Evolutionary conservation across 2,797 vertebrate species (phyloP), one percentile per base, ranked within the genome.

Genomic region (Fringilla coelebs): DNA sequence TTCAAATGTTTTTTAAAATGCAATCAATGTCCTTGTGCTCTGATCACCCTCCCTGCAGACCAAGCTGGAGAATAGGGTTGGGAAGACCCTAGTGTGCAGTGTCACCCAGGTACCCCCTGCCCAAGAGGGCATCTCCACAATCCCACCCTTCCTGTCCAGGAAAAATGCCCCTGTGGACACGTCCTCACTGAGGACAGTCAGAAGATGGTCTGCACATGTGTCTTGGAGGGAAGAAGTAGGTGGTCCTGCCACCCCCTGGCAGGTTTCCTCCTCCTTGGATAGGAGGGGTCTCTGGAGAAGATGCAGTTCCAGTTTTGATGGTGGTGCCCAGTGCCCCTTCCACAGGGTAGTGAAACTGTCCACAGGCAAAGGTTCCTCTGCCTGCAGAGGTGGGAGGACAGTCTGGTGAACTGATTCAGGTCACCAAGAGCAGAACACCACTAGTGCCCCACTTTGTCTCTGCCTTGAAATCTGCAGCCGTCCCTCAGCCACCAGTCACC

Each of bases 401-500:
- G 11, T 40, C 31, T 77, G 13, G 9, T 5, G 5, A 61, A 73
- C 7, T 5, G 36, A 34, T 71, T 70, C 0, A 3, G 10, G 25
- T 51, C 52, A 31, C 34, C 5, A 1, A 25, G 41, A 63, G 31
- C 45, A 54, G 51, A 93, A 34, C 71, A 36, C 19, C 1, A 3
- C 63, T 38, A 12, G 8, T 18, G 11, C 22, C 54, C 65, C 61
- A 49, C 48, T 6, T 2, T 2, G 29, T n/a, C 19, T 73, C 32
- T 77, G 41, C 32, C 17, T 73, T 71, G 45, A 77, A 79, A 70
- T 29, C 54, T 68, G 32, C 21, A 71, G 54, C 13, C 8, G 6
- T 21, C 11, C 21, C 38, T 45, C 1, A 1, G 55, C 22, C 52
- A 62, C 26, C 6, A 6, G 19, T 22, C 2, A 0, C 6, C 22